These are phyloP conservation scores for Aricia artaxerxes DNA, from an alignment of 2,888 invertebrate species.

Conservation along the genomic window DNA sequence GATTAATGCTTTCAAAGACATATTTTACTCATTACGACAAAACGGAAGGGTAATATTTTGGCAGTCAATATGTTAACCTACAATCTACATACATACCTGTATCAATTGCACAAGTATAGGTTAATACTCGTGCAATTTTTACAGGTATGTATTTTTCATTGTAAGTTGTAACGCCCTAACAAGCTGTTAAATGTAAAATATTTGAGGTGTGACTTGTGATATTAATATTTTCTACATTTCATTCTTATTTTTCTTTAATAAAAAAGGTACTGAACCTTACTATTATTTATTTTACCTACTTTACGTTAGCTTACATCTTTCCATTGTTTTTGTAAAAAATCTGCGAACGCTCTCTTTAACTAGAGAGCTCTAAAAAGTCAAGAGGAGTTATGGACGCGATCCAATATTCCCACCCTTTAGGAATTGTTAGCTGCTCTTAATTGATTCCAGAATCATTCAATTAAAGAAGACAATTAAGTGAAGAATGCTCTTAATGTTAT, in stretches of 20 bases:
- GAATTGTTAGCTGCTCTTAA: conserved; percentile 25
- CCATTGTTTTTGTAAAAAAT: neutral
- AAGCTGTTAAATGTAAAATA: too few species aligned
- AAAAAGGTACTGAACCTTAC: too few species aligned
- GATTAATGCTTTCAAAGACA: neutral
- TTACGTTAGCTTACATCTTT: neutral
- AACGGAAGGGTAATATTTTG: too few species aligned
- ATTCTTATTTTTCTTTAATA: too few species aligned
- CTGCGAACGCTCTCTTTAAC: neutral
- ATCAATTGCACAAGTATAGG: too few species aligned
- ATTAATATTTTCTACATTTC: too few species aligned
- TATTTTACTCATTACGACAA: neutral
- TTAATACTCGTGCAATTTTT: too few species aligned
- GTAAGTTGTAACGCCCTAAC: too few species aligned
- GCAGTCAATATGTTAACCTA: neutral
- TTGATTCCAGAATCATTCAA: conserved; percentile 27
- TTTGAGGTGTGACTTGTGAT: too few species aligned
- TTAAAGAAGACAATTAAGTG: conserved; percentile 26
- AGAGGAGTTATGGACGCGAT: conserved; percentile 9
- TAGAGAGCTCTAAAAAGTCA: neutral
- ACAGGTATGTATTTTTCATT: too few species aligned
- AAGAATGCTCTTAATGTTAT: conserved; percentile 14
- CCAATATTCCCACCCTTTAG: conserved; percentile 5
- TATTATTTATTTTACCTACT: neutral
- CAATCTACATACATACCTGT: neutral